Base-by-base conservation (phyloP, 2,888 invertebrate species). In the Ormyrus rosae region DNA sequence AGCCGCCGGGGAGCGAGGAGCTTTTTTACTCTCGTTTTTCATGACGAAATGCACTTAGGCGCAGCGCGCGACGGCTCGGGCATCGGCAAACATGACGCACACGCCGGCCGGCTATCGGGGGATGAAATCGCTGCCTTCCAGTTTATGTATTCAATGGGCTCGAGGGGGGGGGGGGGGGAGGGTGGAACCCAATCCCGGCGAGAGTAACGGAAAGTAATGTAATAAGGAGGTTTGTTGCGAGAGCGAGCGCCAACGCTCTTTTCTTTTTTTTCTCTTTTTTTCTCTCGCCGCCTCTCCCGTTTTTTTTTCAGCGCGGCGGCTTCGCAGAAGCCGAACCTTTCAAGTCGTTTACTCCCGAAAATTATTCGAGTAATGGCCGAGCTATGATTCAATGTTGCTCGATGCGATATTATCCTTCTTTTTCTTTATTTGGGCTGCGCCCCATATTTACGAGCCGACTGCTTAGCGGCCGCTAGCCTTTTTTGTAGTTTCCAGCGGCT, bases 41-140 rank as follows among this genome's bases (percentile, higher is more conserved):
- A 81, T 81, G 77, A 69, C 81, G 48, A 81, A 81, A 81, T 69
- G 81, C 81, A 81, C 77, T 81, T 81, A 81, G 74, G 63, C 65
- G 13, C 51, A 5, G 58, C 51, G 75, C 56, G 69, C 71, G 74
- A 77, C 72, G 78, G 48, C n/a, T 5, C 51, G 46, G 65, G 61
- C 61, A 68, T 78, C 69, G 74, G 69, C 60, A 45, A 81, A 82
- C 80, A 78, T 78, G 81, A 74, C 34, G 72, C 6, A 60, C 45
- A 34, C 50, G 46, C 9, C 8, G 67, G 34, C 11, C 10, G 6
- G 34, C 34, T 48, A 72, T 78, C 61, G 78, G 69, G 73, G 82
- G 69, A 71, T 81, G 81, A 65, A 82, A 82, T 79, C 79, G 65
- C 51, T 72, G 73, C 45, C 13, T 61, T 19, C 10, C 50, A 58